phyloP scores from a whole-genome alignment of 2,113 vertebrate genomes.

The Lagopus muta region DNA sequence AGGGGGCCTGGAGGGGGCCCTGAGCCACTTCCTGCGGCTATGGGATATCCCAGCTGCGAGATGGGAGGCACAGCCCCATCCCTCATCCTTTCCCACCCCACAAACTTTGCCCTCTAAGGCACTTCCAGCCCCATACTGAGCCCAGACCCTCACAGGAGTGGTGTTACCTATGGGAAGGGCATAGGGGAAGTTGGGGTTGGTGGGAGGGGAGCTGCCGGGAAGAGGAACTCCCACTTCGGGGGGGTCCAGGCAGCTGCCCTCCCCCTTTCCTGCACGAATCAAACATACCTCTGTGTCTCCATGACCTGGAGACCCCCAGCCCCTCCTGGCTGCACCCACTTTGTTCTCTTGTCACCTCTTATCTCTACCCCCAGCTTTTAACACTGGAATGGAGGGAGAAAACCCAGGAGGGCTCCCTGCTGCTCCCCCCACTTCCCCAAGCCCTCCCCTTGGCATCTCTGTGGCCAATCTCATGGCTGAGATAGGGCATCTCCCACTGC shows the following conservation, averaged over 20 bases:
- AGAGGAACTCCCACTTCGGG: background rate
- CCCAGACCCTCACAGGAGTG: accelerated
- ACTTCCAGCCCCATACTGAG: background rate
- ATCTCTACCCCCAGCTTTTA: background rate
- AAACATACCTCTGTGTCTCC: background rate
- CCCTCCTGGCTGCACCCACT: accelerated
- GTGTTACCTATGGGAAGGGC: background rate
- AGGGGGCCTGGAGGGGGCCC: accelerated
- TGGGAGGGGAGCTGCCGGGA: background rate
- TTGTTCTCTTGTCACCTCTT: background rate
- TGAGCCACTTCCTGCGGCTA: background rate
- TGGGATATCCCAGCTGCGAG: accelerated
- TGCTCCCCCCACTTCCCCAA: accelerated
- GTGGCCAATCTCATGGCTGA: conserved; percentile 29
- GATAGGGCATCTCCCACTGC: conserved; percentile 15
- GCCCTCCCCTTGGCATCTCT: background rate
- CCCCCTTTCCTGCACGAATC: background rate
- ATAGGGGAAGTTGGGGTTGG: background rate
- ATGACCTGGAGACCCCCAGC: background rate
- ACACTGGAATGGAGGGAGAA: background rate
- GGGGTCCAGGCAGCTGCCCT: too few species aligned
- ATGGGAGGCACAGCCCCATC: background rate
- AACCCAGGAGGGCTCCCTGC: background rate
- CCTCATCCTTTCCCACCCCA: background rate
- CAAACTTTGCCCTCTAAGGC: background rate